Evolutionary conservation across 2,113 vertebrate species (phyloP).

Genomic region (Lamprotornis superbus): DNA sequence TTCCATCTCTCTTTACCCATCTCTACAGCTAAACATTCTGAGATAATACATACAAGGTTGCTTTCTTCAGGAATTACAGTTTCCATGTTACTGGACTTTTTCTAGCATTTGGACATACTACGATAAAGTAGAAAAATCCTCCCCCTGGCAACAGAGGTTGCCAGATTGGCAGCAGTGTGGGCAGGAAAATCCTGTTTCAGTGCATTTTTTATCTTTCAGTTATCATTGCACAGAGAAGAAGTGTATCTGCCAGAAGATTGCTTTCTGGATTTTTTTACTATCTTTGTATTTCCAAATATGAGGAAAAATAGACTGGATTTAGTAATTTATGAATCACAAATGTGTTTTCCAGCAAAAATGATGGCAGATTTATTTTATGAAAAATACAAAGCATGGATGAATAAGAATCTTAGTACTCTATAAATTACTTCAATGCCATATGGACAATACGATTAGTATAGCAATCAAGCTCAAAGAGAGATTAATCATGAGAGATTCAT

Average conservation of each 20-base stretch:
- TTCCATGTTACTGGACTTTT: background rate
- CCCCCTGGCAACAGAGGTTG: conserved; percentile 40
- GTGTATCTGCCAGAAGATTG: conserved; percentile 18
- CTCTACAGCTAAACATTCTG: background rate
- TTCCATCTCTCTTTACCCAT: background rate
- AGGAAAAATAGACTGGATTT: background rate
- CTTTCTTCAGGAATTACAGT: background rate
- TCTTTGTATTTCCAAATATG: background rate
- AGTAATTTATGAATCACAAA: background rate
- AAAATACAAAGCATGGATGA: background rate
- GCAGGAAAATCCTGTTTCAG: conserved; percentile 50
- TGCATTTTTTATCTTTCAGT: conserved; percentile 50
- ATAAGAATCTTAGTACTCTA: background rate
- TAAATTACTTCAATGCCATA: background rate
- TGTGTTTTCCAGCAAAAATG: background rate
- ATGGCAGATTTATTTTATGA: background rate
- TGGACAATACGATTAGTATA: background rate
- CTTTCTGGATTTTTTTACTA: background rate
- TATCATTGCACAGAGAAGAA: conserved; percentile 6
- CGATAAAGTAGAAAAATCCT: conserved; percentile 53
- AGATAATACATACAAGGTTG: background rate
- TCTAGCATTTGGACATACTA: conserved; percentile 16
- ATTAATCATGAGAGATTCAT: background rate
- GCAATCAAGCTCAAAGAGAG: background rate
- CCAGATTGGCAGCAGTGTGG: conserved; percentile 17